Evolutionary conservation across 2,797 vertebrate species (phyloP).

Genomic region (Anableps anableps): DNA sequence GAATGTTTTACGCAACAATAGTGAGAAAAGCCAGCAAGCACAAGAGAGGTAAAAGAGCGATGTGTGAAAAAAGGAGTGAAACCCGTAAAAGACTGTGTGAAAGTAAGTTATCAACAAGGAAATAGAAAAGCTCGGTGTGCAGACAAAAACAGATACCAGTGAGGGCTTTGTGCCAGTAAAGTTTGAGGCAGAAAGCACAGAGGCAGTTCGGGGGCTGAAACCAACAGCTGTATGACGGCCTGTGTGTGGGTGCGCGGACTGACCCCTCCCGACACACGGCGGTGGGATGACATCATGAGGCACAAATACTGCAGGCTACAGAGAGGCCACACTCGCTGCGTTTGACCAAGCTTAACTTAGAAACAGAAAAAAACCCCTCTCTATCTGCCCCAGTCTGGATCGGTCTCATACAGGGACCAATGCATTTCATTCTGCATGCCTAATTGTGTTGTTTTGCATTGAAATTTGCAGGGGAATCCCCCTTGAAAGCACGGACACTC

Average conservation of each 20-base stretch:
- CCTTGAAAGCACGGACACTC: slow-evolving; percentile 44
- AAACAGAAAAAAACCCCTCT: slow-evolving; percentile 18
- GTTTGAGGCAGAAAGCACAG: slow-evolving; percentile 30
- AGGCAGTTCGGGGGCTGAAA: slow-evolving; percentile 40
- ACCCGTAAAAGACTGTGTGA: slow-evolving; percentile 52
- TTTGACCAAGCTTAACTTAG: slow-evolving; percentile 52
- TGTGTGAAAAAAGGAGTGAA: slow-evolving; percentile 53
- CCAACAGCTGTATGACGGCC: slow-evolving; percentile 63
- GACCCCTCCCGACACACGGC: slow-evolving; percentile 70
- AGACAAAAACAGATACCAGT: slow-evolving; percentile 26
- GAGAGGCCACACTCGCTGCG: slow-evolving; percentile 64
- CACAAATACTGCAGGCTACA: slow-evolving; percentile 75
- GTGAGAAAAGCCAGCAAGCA: slow-evolving; percentile 5
- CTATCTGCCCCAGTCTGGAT: slow-evolving; percentile 19
- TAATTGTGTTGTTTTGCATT: slow-evolving; percentile 57
- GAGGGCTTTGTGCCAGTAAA: slow-evolving; percentile 21
- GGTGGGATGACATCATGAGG: slow-evolving; percentile 78
- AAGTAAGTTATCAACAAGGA: slow-evolving; percentile 47
- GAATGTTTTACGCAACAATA: slow-evolving; percentile 29
- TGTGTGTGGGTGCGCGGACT: slow-evolving; percentile 61
- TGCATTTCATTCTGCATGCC: slow-evolving; percentile 61
- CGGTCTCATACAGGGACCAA: slow-evolving; percentile 26
- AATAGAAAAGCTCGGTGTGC: slow-evolving; percentile 33
- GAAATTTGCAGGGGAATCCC: slow-evolving; percentile 68
- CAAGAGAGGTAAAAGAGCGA: slow-evolving; percentile 11